Conservation (phyloP, 2,888 invertebrate genomes). For the Drosophila kuntzei region DNA sequence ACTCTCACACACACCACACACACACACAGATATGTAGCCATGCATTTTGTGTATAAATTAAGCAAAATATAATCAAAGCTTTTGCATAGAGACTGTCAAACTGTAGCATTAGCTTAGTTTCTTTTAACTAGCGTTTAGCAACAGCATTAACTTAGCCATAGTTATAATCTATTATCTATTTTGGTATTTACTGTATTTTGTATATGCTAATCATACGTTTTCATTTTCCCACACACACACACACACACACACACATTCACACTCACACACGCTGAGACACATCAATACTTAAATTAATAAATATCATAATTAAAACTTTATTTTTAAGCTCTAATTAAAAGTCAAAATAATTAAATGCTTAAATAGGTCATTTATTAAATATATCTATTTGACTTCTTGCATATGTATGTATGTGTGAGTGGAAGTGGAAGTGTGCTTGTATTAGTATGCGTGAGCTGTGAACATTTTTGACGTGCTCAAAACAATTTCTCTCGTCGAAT, state of each 20-base stretch:
- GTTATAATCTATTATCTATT: conserved; percentile 18
- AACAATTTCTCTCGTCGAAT: conserved; percentile 35
- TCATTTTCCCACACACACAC: conserved; percentile 36
- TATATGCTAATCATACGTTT: conserved; percentile 50
- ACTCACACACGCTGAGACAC: conserved; percentile 5
- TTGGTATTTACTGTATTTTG: conserved; percentile 41
- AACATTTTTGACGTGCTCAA: conserved; percentile 10
- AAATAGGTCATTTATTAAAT: conserved; percentile 53
- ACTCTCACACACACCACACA: conserved; percentile 13
- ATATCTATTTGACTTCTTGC: conserved; percentile 34
- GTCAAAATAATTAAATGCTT: conserved; percentile 24
- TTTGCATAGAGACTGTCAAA: conserved; percentile 33
- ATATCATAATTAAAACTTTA: conserved; percentile 25
- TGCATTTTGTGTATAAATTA: conserved; percentile 51
- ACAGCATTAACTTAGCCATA: conserved; percentile 46
- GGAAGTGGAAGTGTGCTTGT: conserved; percentile 5
- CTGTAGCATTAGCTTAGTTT: conserved; percentile 53
- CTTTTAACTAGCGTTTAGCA: conserved; percentile 43
- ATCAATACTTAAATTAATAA: conserved; percentile 10
- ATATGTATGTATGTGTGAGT: conserved; percentile 19
- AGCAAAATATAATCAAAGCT: conserved; percentile 12
- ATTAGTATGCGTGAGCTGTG: conserved; percentile 18
- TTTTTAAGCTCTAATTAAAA: conserved; percentile 22
- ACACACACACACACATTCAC: conserved; percentile 22
- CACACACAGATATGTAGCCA: conserved; percentile 28